Evolutionary conservation across 2,797 vertebrate genomes (phyloP).

Genomic region (Cossypha heuglini): DNA sequence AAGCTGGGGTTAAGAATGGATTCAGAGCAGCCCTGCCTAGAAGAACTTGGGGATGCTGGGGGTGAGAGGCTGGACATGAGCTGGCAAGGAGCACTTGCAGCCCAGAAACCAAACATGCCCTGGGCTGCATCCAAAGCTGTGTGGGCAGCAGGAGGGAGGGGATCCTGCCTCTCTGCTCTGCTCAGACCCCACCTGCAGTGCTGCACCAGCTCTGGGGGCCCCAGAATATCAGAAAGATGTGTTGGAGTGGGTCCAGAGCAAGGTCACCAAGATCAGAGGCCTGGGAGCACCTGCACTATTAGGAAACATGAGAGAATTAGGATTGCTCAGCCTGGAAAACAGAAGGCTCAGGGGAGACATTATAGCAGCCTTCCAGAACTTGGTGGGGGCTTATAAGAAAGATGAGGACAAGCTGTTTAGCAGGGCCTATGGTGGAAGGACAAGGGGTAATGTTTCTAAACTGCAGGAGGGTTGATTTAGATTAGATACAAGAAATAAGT

Average conservation of each 20-base stretch:
- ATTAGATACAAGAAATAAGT: neutral
- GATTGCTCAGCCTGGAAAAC: neutral
- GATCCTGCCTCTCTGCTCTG: neutral
- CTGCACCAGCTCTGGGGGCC: neutral
- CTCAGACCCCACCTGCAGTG: too few relatives aligned
- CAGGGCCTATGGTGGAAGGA: neutral
- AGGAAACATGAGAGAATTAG: neutral
- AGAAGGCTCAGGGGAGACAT: rapidly evolving
- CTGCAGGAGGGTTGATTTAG: neutral
- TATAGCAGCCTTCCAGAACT: neutral
- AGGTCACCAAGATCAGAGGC: neutral
- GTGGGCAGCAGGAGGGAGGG: neutral
- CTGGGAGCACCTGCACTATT: neutral
- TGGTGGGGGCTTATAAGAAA: neutral
- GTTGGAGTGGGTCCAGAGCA: neutral
- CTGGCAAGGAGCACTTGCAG: neutral
- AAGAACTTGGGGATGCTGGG: neutral
- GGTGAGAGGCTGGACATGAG: neutral
- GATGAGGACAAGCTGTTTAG: neutral
- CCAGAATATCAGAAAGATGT: neutral
- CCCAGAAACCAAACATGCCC: rapidly evolving
- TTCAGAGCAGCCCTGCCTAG: neutral
- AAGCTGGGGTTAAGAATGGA: neutral
- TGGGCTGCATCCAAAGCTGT: neutral
- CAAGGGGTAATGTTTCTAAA: neutral